Base-by-base conservation (phyloP, 1,140 invertebrate genomes). In the Diploscapter pachys region DNA sequence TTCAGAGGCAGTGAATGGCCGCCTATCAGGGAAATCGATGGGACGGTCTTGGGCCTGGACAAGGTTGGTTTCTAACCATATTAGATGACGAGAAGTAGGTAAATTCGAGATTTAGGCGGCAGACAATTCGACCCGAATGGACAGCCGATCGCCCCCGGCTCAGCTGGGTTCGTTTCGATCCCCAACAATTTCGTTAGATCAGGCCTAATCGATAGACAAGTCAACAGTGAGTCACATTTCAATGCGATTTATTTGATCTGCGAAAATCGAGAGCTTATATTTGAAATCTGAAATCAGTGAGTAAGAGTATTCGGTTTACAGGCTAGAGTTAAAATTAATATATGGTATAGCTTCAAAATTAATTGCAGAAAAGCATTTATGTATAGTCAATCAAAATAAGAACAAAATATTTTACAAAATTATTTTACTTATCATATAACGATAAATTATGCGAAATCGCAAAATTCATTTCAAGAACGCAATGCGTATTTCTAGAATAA, bases 161-260 rank as follows among this genome's bases (percentile, higher is more conserved):
- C 31, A 31, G 31, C 31, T 31, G 31, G 31, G 31, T 31, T 31
- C 31, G 31, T 31, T 31, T 31, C 31, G 31, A 31, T 31, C 31
- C 31, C 31, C 31, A 31, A 31, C 8, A 68, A 68, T 53, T 68
- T 52, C 51, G 56, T 68, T 55, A 52, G 66, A 50, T 68, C 66
- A 9, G 66, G 49, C 9, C 66, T 68, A 11, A 5, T 68, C 48
- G 66, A 68, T 9, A 68, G 52, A 8, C 53, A 55, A 68, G 66
- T 68, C 48, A 68, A 68, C 66, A 52, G 66, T 68, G 51, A 68
- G 66, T 68, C 8, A 50, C n/a, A 55, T 68, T 68, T 52, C 66
- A 53, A 13, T 8, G 5, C 31, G 9, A 50, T 6, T 9, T 64
- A 64, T 50, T 8, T 64, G 63, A 6, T 31, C 13, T 6, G 8